phyloP scores from a whole-genome alignment of 1,140 invertebrate species.

The Lethocerus indicus region DNA sequence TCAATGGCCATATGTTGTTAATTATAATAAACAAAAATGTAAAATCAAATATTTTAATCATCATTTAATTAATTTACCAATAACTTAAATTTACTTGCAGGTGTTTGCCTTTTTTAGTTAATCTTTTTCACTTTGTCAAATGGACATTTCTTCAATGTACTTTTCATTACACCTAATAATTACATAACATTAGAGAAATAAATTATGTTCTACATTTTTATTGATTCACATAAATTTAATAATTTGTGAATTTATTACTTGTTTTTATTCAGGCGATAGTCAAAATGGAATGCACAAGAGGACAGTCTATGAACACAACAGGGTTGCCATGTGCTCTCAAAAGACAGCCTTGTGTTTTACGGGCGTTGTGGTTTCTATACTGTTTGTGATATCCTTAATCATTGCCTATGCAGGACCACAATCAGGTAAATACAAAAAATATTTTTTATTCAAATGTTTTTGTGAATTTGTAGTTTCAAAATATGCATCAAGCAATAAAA shows the following conservation, averaged over 20 bases:
- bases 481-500: too few species aligned
- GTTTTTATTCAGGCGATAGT: constrained; percentile 37
- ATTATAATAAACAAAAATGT: too few species aligned
- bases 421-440: constrained; percentile 31
- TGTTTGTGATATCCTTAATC: constrained; percentile 67
- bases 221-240: neutral
- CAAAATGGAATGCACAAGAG: constrained; percentile 48
- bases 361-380: constrained; percentile 52
- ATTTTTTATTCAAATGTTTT: neutral
- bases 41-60: too few species aligned
- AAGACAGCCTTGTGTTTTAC: constrained; percentile 65
- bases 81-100: neutral
- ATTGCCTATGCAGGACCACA: constrained; percentile 78
- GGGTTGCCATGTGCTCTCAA: constrained; percentile 74
- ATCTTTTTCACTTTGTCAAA: neutral
- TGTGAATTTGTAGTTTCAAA: neutral
- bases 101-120: neutral
- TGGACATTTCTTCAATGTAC: neutral
- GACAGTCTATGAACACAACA: constrained; percentile 52
- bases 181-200: neutral
- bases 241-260: neutral
- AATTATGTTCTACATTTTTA: neutral
- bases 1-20: too few species aligned
- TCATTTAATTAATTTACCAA: too few species aligned
- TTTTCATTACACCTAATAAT: neutral